Evolutionary conservation across 2,113 vertebrate genomes (phyloP), one percentile per base, ranked within the genome.

Genomic region (Phodopus roborovskii): DNA sequence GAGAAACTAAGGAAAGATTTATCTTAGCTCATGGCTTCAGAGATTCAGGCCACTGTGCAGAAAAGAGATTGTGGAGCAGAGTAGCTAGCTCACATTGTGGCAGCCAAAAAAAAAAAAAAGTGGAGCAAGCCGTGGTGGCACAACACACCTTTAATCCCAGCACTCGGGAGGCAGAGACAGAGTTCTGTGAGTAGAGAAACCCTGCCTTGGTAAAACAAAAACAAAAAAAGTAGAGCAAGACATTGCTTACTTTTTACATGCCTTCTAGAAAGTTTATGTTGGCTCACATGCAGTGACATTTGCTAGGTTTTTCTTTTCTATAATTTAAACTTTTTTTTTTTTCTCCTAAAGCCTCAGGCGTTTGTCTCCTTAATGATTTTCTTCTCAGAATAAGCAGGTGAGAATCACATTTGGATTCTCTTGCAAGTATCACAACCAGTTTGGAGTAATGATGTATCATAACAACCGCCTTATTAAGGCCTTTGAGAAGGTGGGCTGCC

Each of bases 381-480:
- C 91, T 53, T 92, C 62, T 97, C 96, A 99, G 99, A 99, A 98
- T 96, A 99, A 99, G 93, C 98, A 98, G 75, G 98, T 99, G 96
- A 99, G 98, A 97, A 99, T 99, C 96, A 99, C 98, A 19, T 99
- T 99, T 97, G 99, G 99, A n/a, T 98, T 99, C 92, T 99, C 98
- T 96, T 97, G 96, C 75, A 98, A 99, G 97, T 99, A 98, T 96
- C 99, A 97, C 95, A 98, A 98, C 56, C 97, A 98, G 84, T 99
- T 97, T 75, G 98, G 99, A 91, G 98, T 99, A 97, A 98, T 99
- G 99, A 99, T 99, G 99, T 99, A 99, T 97, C 98, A 99, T 97
- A 99, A 98, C 90, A 99, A 99, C 97, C 92, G 98, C n/a, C 99
- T 99, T 83, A 99, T 99, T 88, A 99, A 99, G 96, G 98, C 99